Evolutionary conservation across 2,888 invertebrate species (phyloP), one percentile per base, ranked within the genome.

Genomic region (Oscheius onirici): DNA sequence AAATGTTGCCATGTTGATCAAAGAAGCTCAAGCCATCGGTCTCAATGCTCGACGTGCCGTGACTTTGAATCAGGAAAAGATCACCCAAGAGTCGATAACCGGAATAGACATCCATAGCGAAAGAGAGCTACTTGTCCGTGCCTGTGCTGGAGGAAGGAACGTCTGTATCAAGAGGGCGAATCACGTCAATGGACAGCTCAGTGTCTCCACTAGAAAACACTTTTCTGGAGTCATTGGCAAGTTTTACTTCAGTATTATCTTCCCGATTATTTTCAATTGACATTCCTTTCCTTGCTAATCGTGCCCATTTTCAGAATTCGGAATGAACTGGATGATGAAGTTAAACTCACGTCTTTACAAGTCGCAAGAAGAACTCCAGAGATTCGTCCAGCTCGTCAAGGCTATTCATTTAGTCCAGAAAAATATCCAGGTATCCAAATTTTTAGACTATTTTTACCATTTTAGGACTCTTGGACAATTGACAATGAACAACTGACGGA

Each of bases 241-340:
- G 34, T 51, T 61, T n/a, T n/a, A n/a, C n/a, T n/a, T n/a, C n/a
- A n/a, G n/a, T n/a, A n/a, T n/a, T n/a, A n/a, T n/a, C n/a, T n/a
- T n/a, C n/a, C n/a, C n/a, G n/a, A 54, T 41, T 51, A n/a, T 40
- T 26, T n/a, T 20, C 22, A 24, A 46, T 10, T 34, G 22, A 41
- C n/a, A 40, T 34, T 6, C 34, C 8, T 6, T n/a, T 17, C 8
- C 28, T 20, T 51, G 43, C 17, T 41, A n/a, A n/a, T n/a, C n/a
- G n/a, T n/a, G n/a, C n/a, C n/a, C n/a, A n/a, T 61, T 72, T 72
- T 44, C 73, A 73, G 82, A 82, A 43, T 80, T 75, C 57, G 82
- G 82, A 51, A 74, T 79, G 72, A 44, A 60, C 0, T 78, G 73
- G 68, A 71, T 75, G 60, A 13, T 80, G 10, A 71, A 73, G 24